Conservation (phyloP, 2,797 vertebrate genomes). For the Urocyon cinereoargenteus region DNA sequence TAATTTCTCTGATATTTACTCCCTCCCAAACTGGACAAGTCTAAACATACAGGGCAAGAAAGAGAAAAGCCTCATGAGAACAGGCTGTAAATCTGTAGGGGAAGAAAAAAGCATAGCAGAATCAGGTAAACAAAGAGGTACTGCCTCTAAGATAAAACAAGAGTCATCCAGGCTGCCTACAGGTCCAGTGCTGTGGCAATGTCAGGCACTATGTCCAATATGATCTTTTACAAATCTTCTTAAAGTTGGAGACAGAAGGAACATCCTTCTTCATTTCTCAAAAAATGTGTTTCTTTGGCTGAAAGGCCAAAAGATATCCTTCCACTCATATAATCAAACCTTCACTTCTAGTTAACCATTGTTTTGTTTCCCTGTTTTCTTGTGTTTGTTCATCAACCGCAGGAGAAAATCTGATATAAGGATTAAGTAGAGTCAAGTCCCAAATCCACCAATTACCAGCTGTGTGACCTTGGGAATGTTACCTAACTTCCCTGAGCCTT, state of each 20-base stretch:
- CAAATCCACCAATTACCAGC: neutral
- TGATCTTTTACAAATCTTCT: neutral
- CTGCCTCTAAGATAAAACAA: neutral
- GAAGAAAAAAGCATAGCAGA: neutral
- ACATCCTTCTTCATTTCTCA: neutral
- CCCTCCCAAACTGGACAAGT: neutral
- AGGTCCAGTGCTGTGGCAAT: neutral
- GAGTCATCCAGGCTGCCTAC: neutral
- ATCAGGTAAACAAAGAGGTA: neutral
- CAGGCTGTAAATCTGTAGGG: neutral
- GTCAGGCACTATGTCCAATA: neutral
- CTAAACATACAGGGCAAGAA: neutral
- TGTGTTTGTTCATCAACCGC: neutral
- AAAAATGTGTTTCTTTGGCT: neutral
- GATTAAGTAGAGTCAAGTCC: neutral
- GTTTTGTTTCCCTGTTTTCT: slow-evolving; percentile 48
- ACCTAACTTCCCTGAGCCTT: neutral
- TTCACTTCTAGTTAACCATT: neutral
- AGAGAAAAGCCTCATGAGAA: neutral
- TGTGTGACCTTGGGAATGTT: neutral
- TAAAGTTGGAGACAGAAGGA: neutral
- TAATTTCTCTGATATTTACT: neutral
- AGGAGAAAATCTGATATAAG: neutral
- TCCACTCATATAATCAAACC: neutral
- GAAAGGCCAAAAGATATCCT: slow-evolving; percentile 16